Evolutionary conservation across 1,140 invertebrate species (phyloP).

Genomic region (Brachionus asplanchnoidis): DNA sequence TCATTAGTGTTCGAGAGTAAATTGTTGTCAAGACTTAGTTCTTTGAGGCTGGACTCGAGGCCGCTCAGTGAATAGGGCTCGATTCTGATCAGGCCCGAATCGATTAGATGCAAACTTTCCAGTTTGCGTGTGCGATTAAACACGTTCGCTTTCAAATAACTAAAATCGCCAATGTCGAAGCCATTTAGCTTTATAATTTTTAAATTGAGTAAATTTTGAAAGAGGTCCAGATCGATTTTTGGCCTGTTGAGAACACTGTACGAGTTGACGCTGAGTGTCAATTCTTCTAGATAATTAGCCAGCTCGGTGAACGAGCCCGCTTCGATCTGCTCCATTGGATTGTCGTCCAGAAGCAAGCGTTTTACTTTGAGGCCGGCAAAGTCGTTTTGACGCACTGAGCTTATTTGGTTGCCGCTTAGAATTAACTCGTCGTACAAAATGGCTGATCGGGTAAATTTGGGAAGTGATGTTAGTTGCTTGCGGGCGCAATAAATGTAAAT

Average conservation of each 20-base stretch:
- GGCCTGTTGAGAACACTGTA: not conserved
- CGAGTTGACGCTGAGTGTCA: constrained; percentile 18
- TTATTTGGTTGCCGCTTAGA: constrained; percentile 35
- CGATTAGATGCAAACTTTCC: not conserved
- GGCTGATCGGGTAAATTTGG: not conserved
- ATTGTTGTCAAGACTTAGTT: constrained; percentile 21
- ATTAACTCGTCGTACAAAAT: constrained; percentile 40
- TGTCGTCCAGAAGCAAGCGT: constrained; percentile 2
- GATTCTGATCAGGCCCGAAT: not conserved
- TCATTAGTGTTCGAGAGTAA: not conserved
- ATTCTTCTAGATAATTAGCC: constrained; percentile 41
- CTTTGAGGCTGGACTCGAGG: not conserved
- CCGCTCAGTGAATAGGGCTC: not conserved
- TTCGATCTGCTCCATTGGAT: constrained; percentile 35
- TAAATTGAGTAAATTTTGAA: constrained; percentile 36
- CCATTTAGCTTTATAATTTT: constrained; percentile 33
- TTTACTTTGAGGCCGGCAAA: constrained; percentile 38
- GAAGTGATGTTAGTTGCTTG: not conserved
- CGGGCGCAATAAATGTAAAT: constrained; percentile 42
- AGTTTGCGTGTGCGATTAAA: constrained; percentile 23
- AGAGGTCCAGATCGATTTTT: not conserved
- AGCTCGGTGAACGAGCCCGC: constrained; percentile 8
- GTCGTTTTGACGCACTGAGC: not conserved
- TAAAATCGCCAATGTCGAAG: constrained; percentile 4
- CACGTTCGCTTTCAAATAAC: constrained; percentile 18